phyloP scores from a whole-genome alignment of 2,888 invertebrate species.

The Eupithecia insigniata region DNA sequence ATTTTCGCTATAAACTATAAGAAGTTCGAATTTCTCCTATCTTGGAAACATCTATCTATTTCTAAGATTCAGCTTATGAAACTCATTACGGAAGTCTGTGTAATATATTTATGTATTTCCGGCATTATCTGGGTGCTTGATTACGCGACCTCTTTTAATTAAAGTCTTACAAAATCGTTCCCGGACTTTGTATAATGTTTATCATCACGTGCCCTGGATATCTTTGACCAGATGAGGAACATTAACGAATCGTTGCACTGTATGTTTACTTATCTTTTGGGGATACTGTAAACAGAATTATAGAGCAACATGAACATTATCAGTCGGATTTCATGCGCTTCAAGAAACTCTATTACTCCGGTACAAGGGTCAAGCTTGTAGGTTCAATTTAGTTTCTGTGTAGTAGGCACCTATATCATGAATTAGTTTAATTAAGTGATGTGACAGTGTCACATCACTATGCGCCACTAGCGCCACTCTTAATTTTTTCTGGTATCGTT shows the following conservation, averaged over 20 bases:
- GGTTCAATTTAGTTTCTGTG: background rate
- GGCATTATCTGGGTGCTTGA: constrained; percentile 39
- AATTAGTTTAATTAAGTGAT: background rate
- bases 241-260: constrained; percentile 50
- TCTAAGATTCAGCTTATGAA: constrained; percentile 13
- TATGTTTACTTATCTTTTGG: constrained; percentile 64
- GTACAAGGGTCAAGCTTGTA: background rate
- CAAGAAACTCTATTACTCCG: constrained; percentile 37
- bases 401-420: background rate
- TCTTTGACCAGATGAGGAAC: constrained; percentile 51
- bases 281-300: constrained; percentile 67
- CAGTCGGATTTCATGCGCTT: constrained; percentile 45
- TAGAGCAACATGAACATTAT: constrained; percentile 57
- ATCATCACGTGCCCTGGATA: constrained; percentile 59
- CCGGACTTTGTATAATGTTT: constrained; percentile 55
- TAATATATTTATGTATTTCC: constrained; percentile 38
- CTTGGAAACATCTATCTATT: background rate
- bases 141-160: constrained; percentile 43
- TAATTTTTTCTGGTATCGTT: no score
- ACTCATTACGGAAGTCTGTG: constrained; percentile 27
- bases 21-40: background rate
- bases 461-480: no score
- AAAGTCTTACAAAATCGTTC: constrained; percentile 44
- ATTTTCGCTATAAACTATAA: background rate
- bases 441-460: no score